Percentiles rank a stretch among this genome's conserved stretches.
These are phyloP conservation scores for Sylvilagus bachmani DNA, from an alignment of 2,113 vertebrate species.

Conservation along the genomic window DNA sequence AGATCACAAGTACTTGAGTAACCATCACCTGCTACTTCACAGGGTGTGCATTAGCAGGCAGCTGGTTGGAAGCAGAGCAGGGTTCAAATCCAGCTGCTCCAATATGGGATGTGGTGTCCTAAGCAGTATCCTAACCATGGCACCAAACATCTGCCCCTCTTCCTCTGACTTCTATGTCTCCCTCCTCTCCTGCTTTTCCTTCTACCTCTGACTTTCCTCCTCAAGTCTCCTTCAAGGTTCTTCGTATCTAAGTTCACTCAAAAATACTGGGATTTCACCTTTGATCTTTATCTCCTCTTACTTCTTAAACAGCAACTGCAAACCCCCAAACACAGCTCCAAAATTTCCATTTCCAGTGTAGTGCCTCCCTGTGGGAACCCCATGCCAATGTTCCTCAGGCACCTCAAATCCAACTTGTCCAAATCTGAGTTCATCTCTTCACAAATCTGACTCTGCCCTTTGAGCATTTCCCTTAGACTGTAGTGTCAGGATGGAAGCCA, in stretches of 20 bases:
- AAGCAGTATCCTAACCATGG: no score
- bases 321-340: background rate
- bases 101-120: no score
- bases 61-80: no score
- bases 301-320: background rate
- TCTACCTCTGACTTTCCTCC: background rate
- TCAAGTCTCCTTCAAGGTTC: background rate
- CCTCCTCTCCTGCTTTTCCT: background rate
- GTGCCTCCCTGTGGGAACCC: background rate
- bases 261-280: background rate
- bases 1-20: no score
- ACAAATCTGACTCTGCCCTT: background rate
- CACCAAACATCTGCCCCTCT: background rate
- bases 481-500: background rate
- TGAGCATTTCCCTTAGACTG: background rate
- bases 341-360: background rate
- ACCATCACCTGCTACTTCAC: no score
- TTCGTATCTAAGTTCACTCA: background rate
- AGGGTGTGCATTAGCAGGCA: no score
- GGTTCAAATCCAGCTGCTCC: no score
- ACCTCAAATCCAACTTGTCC: background rate
- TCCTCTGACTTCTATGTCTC: fast-evolving
- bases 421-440: background rate
- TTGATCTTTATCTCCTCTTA: background rate
- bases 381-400: no score